Base-by-base conservation (phyloP, 2,113 vertebrate species). In the Tautogolabrus adspersus region DNA sequence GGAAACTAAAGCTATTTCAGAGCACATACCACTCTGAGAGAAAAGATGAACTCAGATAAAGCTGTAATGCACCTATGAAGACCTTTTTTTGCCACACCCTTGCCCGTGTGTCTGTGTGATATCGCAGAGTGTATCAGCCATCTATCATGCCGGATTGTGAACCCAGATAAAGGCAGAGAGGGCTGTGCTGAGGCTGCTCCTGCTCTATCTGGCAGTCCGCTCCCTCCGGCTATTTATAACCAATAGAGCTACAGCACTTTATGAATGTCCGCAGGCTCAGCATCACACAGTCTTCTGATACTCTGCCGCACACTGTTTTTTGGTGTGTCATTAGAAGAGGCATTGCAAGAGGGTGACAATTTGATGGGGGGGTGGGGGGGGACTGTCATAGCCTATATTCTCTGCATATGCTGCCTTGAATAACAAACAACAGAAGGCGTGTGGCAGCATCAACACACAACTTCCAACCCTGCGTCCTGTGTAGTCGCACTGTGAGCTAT, bases 191-290 rank as follows among this genome's bases (percentile, higher is more conserved):
- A 88, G 75, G 63, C 81, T 82, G 86, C 83, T 81, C 54, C 65
- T 80, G 54, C 72, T 72, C 81, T 81, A 75, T 77, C 85, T 75
- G 78, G 40, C 81, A 66, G 49, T 84, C 83, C 77, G 57, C 73
- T 90, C 85, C 89, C 89, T 79, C 82, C 37, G 78, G 91, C 89
- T 92, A 91, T 93, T 91, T 91, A 91, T 91, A 91, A 91, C 87
- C 85, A 84, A 81, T 60, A 66, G 74, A 85, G 91, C 87, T 72
- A 84, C 87, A 90, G 85, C 85, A 85, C 88, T 92, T 90, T 87
- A 88, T 91, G 88, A 89, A 92, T 88, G 85, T 90, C 92, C 75
- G 83, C 91, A 90, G 89, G 90, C 86, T 54, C 81, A 77, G 82
- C 82, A 75, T 87, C 87, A 79, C 88, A 90, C 81, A 55, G 56